Base-by-base conservation (phyloP, 2,797 vertebrate species). In the Crocodylus rhombifer region DNA sequence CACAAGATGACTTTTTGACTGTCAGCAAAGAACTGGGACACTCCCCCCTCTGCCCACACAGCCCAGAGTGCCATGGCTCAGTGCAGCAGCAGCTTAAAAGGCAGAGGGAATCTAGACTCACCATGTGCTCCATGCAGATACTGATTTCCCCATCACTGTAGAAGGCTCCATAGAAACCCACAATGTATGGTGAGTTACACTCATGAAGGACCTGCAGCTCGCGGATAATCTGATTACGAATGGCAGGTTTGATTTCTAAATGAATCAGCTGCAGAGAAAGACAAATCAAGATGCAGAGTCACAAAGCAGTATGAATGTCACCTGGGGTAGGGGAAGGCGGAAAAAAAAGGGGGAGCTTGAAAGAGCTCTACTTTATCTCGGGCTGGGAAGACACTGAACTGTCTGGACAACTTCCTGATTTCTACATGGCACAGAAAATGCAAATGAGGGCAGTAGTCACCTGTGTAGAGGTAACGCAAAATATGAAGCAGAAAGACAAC, bases 81-180 rank as follows among this genome's bases (percentile, higher is more conserved):
- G 7, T 7, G 11, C n/a, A 87, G 42, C 30, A 77, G 60, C 61
- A 60, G 58, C 4, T 36, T 36, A 57, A 78, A 67, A 74, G 36
- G 3, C 9, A 14, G 63, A 30, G 23, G 20, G 23, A 14, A 33
- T 0, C 0, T 4, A 28, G 13, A 8, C 98, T 98, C 95, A 99
- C 99, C 99, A 99, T 99, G 98, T 99, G 99, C 97, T 99, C 99
- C 99, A 99, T 99, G 96, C 99, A 99, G 97, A 99, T 99, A 97
- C 99, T 99, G 97, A 99, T 99, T 98, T 99, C 99, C 1, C 99
- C 99, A 0, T 99, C 99, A 0, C 98, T 99, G 98, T 99, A 99
- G 97, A 99, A 99, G 69, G 99, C 99, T 12, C 99, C 99, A 1
- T 99, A 99, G 94, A 99, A 99, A 51, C 99, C 99, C 93, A 99